Evolutionary conservation across 1,140 invertebrate genomes (phyloP).

Genomic region (Muscidifurax raptorellus): DNA sequence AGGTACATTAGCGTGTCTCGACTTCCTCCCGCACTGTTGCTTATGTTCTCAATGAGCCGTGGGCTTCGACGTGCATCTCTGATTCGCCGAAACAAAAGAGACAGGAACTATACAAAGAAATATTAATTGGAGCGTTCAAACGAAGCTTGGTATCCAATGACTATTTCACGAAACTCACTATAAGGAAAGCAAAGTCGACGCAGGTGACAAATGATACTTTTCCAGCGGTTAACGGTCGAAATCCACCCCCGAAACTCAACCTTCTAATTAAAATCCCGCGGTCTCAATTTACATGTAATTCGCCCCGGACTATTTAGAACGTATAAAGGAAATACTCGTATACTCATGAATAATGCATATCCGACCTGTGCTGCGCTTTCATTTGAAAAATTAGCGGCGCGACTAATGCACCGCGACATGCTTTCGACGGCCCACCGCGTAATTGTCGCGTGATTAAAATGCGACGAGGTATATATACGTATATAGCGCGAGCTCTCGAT

Average conservation of each 20-base stretch:
- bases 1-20: background rate
- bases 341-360: background rate
- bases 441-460: slow-evolving; percentile 20
- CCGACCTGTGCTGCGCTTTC: background rate
- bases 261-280: background rate
- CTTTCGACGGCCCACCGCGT: background rate
- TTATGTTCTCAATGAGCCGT: background rate
- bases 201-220: no score
- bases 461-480: background rate
- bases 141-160: background rate
- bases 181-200: no score
- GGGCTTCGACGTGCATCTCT: background rate
- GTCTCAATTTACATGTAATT: background rate
- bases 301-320: background rate
- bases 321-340: background rate
- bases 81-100: background rate
- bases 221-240: no score
- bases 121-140: background rate
- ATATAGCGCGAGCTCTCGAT: background rate
- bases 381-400: background rate
- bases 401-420: background rate
- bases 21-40: background rate
- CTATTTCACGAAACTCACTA: no score
- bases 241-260: background rate
- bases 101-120: background rate